A percentile compares a stretch with the other conserved stretches of the same genome.
Conservation (phyloP, 2,797 vertebrate genomes). For the Iguana delicatissima region DNA sequence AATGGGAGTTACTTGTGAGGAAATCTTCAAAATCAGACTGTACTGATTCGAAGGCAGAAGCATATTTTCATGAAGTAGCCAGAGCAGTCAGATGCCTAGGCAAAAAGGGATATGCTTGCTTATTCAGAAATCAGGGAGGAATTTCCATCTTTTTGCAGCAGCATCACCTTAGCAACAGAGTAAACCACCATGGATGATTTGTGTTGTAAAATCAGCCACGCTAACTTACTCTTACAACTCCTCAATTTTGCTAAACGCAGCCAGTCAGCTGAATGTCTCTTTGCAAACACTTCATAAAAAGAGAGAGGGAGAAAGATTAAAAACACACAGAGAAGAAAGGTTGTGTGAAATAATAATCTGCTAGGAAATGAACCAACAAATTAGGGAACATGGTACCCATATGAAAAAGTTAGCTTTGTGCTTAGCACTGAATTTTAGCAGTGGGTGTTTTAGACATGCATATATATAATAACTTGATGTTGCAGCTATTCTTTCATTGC, state of each 20-base stretch:
- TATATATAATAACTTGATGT: conserved; percentile 56
- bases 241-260: conserved; percentile 54
- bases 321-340: conserved; percentile 65
- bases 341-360: conserved; percentile 72
- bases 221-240: conserved; percentile 48
- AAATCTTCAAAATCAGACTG: not conserved
- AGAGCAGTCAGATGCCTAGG: conserved; percentile 29
- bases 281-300: conserved; percentile 62
- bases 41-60: no score
- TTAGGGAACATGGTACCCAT: conserved; percentile 52
- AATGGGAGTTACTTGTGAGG: not conserved
- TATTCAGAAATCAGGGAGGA: conserved; percentile 32
- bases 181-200: conserved; percentile 35
- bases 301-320: conserved; percentile 47
- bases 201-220: conserved; percentile 42
- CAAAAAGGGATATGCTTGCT: fast-evolving
- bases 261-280: conserved; percentile 42
- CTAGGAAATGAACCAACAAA: conserved; percentile 56
- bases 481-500: conserved; percentile 69
- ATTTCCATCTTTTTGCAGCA: conserved; percentile 22
- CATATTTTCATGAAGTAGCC: not conserved
- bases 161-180: conserved; percentile 36
- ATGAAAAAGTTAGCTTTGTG: conserved; percentile 62
- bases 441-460: conserved; percentile 37
- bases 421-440: conserved; percentile 30